These are phyloP conservation scores for Rhabdophis nuchalis DNA, from an alignment of 2,797 vertebrate species.

Conservation along the genomic window DNA sequence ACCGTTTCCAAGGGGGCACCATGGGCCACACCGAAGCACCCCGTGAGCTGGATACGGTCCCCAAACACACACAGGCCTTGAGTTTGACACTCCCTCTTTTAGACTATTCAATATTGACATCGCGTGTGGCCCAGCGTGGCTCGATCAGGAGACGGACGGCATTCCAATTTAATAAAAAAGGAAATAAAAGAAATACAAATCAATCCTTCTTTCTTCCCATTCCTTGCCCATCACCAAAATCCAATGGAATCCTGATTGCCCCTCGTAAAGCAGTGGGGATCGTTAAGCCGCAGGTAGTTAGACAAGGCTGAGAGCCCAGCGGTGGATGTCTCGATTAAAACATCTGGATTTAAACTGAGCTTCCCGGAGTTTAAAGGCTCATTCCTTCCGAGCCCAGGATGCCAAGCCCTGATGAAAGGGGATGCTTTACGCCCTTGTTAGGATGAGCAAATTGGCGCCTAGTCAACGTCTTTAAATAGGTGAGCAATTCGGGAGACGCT, in stretches of 20 bases:
- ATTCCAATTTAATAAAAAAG: not conserved
- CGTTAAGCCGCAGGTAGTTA: conserved; percentile 59
- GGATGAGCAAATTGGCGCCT: conserved; percentile 3
- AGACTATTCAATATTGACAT: too few relatives aligned
- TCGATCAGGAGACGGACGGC: not conserved
- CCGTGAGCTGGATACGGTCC: too few relatives aligned
- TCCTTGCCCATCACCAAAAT: conserved; percentile 41
- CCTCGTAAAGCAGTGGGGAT: conserved; percentile 61
- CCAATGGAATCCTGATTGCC: conserved; percentile 59
- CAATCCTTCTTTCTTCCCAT: not conserved
- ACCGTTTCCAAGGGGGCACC: too few relatives aligned
- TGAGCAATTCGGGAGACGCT: conserved; percentile 45
- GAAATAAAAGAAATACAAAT: not conserved
- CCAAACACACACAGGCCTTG: too few relatives aligned
- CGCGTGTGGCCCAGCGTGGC: too few relatives aligned
- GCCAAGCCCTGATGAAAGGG: conserved; percentile 27
- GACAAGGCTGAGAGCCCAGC: conserved; percentile 53
- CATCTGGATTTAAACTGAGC: conserved; percentile 46
- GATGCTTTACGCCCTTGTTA: not conserved
- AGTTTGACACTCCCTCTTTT: too few relatives aligned
- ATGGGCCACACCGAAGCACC: too few relatives aligned
- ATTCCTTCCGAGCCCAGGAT: conserved; percentile 55
- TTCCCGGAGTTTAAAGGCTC: conserved; percentile 61
- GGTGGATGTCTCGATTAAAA: conserved; percentile 54
- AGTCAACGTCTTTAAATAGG: conserved; percentile 34